A percentile compares a stretch with the other conserved stretches of the same genome.
Evolutionary conservation across 2,888 invertebrate genomes (phyloP).

Genomic region (Drosophila nr. medialis): DNA sequence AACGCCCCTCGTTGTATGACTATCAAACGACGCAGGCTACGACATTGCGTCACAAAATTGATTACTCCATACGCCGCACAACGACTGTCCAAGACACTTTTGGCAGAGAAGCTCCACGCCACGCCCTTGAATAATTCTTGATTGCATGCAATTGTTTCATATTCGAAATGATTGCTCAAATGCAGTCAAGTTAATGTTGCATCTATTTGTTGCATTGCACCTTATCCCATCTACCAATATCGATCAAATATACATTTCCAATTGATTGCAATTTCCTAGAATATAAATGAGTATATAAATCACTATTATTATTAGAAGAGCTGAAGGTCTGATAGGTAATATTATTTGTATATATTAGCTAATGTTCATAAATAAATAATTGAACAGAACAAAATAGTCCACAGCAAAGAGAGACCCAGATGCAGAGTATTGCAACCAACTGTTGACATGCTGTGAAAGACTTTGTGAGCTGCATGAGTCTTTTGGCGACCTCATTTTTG

Average conservation of each 20-base stretch:
- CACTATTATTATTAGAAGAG: no score
- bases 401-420: background rate
- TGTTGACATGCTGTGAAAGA: constrained; percentile 22
- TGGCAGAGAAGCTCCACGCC: background rate
- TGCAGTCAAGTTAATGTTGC: background rate
- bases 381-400: background rate
- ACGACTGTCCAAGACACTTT: constrained; percentile 1
- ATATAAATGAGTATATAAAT: background rate
- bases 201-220: background rate
- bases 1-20: constrained; percentile 6
- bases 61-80: background rate
- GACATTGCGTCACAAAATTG: background rate
- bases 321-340: no score
- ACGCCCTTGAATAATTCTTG: background rate
- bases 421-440: constrained; percentile 26
- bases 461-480: constrained; percentile 9
- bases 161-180: background rate
- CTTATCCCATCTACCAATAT: background rate
- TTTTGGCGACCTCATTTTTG: constrained; percentile 28
- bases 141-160: no score
- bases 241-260: no score
- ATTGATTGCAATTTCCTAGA: background rate
- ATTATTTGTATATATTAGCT: no score
- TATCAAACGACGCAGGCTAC: constrained; percentile 2
- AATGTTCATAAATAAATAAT: no score